Evolutionary conservation across 2,888 invertebrate genomes (phyloP), one percentile per base, ranked within the genome.

Genomic region (Copidosoma aretas): DNA sequence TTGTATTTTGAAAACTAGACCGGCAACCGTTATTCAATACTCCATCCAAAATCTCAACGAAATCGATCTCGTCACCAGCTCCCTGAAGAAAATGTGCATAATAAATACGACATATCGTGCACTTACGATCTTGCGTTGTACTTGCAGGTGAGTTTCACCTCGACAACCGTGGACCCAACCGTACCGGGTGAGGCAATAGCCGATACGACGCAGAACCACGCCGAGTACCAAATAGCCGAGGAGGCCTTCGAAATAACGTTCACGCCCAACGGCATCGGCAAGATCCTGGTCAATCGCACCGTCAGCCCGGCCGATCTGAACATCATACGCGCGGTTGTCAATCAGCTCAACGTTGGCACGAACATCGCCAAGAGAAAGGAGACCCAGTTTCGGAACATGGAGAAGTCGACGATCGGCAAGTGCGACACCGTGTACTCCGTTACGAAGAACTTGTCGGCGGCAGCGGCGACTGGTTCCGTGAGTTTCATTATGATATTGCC

Each of bases 221-320:
- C 72, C 5, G 72, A 72, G 61, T 72, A 72, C 60, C 70, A 72
- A 22, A 57, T 72, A 5, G 65, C 72, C n/a, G 72, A 72, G 57
- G 72, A 72, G 14, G 68, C 68, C 12, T 72, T 72, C 57, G 68
- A 71, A 54, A 59, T 71, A 21, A 68, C 64, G 4, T 72, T 72
- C 43, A 64, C 68, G 14, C 60, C 65, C 1, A 61, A 54, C 41
- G 72, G 72, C 14, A 57, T 72, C 58, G 70, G 68, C 21, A 72
- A 71, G 39, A 71, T 72, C 39, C 54, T 71, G 15, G 72, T 71
- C 14, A 72, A 71, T 21, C 62, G 71, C 5, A 71, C 71, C 15
- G 72, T 72, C 49, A 71, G 67, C n/a, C 72, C 71, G 1, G 53
- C 43, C 22, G 72, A 72, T 19, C 70, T 72, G 39, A 72, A 72